Evolutionary conservation across 2,797 vertebrate genomes (phyloP), one percentile per base, ranked within the genome.

Genomic region (Phalloptychus januarius): DNA sequence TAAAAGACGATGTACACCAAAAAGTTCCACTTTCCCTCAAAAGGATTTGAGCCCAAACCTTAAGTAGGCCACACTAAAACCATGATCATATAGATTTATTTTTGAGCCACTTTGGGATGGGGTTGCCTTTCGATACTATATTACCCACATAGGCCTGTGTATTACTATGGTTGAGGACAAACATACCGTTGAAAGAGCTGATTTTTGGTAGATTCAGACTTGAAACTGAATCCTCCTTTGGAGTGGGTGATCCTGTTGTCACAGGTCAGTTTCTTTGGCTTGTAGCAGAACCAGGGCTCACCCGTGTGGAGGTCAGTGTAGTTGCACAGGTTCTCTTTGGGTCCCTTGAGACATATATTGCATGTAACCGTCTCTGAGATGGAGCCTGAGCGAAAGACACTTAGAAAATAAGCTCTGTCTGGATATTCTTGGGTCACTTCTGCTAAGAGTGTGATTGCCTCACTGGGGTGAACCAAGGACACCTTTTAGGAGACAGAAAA

Each of bases 271-370:
- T 36, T 20, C 1, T 65, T 10, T 36, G 61, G 61, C 18, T 65
- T 65, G 61, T 65, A 65, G 61, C 61, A 65, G 61, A 65, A 65
- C 61, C 61, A 65, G 33, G 61, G 61, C 61, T 65, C 61, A 1
- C 61, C 61, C 1, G 61, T 65, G 16, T 65, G 18, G 16, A 65
- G 15, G 61, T 65, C 61, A 18, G 61, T 65, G 61, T 65, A 65
- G 61, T 65, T 38, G 33, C 61, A 65, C 7, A 65, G 7, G 33
- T 65, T 65, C 6, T 65, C 16, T 4, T 20, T 36, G 16, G 85
- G 96, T 97, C 4, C 94, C 44, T 93, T 91, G 82, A 98, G 93
- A 89, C 96, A 98, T 44, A 98, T 75, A 0, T 98, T 98, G 81
- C 98, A 99, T 76, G 91, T 87, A 0, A 95, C 96, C 2, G 93